Evolutionary conservation across 2,113 vertebrate genomes (phyloP), one percentile per base, ranked within the genome.

Genomic region (Zosterops borbonicus): DNA sequence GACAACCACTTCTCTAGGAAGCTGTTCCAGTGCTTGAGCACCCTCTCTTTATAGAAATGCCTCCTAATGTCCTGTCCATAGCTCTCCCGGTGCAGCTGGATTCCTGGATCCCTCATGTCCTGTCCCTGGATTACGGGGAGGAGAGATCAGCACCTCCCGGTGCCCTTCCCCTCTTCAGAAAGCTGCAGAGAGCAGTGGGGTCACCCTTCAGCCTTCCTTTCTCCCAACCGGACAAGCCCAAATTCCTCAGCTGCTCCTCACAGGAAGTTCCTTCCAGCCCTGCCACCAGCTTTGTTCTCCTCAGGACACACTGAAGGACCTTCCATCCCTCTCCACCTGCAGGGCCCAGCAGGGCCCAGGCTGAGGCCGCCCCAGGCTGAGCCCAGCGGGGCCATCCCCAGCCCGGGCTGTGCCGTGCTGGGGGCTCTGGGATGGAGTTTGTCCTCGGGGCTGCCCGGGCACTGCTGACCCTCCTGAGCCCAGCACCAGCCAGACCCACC

Each of bases 1-100:
- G 0, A 16, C 0, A 0, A 16, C 9, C 20, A 5, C 7, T 31
- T 46, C 33, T 46, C 41, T 11, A 4, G 21, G 21, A 55, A 82
- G n/a, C 58, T 44, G 6, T 83, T 27, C 5, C 7, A 37, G n/a
- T 11, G 42, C 49, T 13, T 63, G 41, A 33, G 28, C 33, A 50
- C 14, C n/a, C 15, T 44, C 5, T 44, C 2, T 4, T 17, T 21
- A 16, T 21, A 52, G 13, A 80, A 52, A 29, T 31, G 12, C 52
- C 60, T 65, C 39, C 39, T 23, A 1, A 44, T 9, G 12, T 6
- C 42, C 42, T 35, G 16, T 6, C 3, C 2, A 2, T 37, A 37
- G 16, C 56, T 58, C 14, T 65, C 47, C 41, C 35, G n/a, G 9
- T 7, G 24, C 35, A 42, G 29, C 80, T 52, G 46, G n/a, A 24